Base-by-base conservation (phyloP, 2,797 vertebrate genomes). In the Helicolenus hilgendorfi region DNA sequence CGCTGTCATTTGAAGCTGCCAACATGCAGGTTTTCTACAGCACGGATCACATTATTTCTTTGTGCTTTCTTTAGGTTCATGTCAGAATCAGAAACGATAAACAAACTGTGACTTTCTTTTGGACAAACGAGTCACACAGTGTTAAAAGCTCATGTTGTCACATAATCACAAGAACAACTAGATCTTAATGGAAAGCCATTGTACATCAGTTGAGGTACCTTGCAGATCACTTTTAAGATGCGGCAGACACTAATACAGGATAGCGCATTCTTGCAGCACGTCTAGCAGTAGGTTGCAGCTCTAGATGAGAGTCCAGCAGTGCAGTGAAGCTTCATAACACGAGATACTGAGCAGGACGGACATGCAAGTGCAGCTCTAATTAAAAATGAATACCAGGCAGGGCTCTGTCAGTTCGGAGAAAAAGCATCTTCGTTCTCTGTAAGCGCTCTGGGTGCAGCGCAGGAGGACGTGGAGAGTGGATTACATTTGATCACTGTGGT, bases 281-380 rank as follows among this genome's bases (percentile, higher is more conserved):
- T 29, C 4, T 1, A 27, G 49, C 77, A 29, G 78, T 15, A 5
- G 38, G 22, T 13, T 27, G 53, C 55, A 53, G 81, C 65, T 81
- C 5, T 3, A 27, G n/a, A 64, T 31, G 35, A 60, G 58, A 69
- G 59, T 72, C 67, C 79, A 74, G 77, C 59, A 49, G 83, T 4
- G 8, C 24, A 3, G 33, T 0, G 62, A 9, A 75, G 70, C 22
- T 24, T 75, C 49, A 15, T 11, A 15, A 60, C 49, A 71, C 10
- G 18, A 77, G 78, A 78, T 8, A n/a, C 36, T 5, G 56, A 85
- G 72, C 76, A 53, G 69, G 76, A 79, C 7, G 41, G 55, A 76
- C 77, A 80, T 10, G 36, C 41, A 58, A 73, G 72, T 60, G 83
- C 73, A 11, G 56, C 29, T 79, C 58, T 87, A 72, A 90, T 89